phyloP scores from a whole-genome alignment of 92 coral and sea anemone genomes.

The Bergia sp. region DNA sequence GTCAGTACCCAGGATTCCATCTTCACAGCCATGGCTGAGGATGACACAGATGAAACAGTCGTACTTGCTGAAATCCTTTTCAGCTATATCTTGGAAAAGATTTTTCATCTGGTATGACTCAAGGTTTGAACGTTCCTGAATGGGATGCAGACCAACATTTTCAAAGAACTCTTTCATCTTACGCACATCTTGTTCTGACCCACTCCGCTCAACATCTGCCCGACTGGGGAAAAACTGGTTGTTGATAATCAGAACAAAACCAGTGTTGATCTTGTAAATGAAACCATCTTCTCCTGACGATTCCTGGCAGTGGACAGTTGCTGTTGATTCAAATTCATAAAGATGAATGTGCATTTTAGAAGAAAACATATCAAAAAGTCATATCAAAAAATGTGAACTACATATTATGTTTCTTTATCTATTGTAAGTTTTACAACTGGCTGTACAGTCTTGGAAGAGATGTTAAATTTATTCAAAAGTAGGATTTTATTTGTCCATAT shows the following conservation, averaged over 20 bases:
- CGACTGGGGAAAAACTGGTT: constrained; percentile 67
- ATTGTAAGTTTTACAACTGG: no score
- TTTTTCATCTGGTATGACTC: constrained; percentile 63
- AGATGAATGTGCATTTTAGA: no score
- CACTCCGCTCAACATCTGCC: constrained; percentile 59
- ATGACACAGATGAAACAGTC: constrained; percentile 90
- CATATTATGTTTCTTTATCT: no score
- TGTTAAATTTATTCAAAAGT: no score
- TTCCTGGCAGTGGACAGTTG: constrained; percentile 63
- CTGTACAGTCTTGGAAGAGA: no score
- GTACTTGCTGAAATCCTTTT: constrained; percentile 72
- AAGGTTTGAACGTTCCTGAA: constrained; percentile 18
- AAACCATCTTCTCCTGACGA: constrained; percentile 51
- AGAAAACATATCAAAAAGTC: no score
- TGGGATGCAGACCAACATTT: constrained; percentile 60
- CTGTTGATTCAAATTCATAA: constrained; percentile 29
- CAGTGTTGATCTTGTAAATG: constrained; percentile 53
- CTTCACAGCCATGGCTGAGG: constrained; percentile 83
- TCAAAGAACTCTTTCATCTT: constrained; percentile 65
- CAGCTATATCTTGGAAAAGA: constrained; percentile 59
- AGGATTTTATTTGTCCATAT: no score
- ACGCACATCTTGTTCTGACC: constrained; percentile 74
- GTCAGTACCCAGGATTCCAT: constrained; percentile 82
- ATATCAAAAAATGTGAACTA: no score
- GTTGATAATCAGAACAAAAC: constrained; percentile 81